Base-by-base conservation (phyloP, 2,888 invertebrate species). In the Marronus borbonicus region DNA sequence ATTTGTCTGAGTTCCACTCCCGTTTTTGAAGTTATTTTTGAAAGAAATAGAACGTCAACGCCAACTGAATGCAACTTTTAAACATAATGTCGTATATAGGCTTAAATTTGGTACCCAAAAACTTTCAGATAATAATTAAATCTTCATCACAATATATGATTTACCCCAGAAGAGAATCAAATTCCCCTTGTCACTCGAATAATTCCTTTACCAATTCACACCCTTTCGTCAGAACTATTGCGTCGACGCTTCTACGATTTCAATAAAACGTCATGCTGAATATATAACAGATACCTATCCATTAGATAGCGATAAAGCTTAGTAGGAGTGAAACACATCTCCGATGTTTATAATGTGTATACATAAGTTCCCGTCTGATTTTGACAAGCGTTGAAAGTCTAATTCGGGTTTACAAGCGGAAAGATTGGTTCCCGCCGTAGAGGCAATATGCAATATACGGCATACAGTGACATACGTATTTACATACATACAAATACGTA, bases 331-430 rank as follows among this genome's bases (percentile, higher is more conserved):
- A 52, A 72, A 72, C 72, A 72, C 72, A 39, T 60, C 72, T 58
- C 5, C 72, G 58, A 60, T 72, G 72, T 72, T 72, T 58, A 72
- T 72, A 72, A 72, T 72, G 39, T 58, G 39, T 20, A 20, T 58
- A 58, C 76, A 76, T 76, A 76, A 76, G 66, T 76, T 76, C 76
- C 58, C 58, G 55, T 76, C 66, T 76, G 76, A 76, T 52, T 76
- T 76, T 76, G 76, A 76, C 76, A 76, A 66, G 76, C 72, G 14
- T 39, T 60, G 72, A 72, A 72, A 72, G 58, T 72, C 58, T 72
- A 72, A 76, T 66, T 65, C 76, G 24, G 17, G 66, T 68, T 66
- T 76, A 76, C 52, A 76, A 58, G 76, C 76, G 55, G 76, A 76
- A 76, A 66, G 66, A 76, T 76, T 76, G 55, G 66, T 55, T 66